Base-by-base conservation (phyloP, 2,113 vertebrate genomes). In the Poeciliopsis turrubarensis region DNA sequence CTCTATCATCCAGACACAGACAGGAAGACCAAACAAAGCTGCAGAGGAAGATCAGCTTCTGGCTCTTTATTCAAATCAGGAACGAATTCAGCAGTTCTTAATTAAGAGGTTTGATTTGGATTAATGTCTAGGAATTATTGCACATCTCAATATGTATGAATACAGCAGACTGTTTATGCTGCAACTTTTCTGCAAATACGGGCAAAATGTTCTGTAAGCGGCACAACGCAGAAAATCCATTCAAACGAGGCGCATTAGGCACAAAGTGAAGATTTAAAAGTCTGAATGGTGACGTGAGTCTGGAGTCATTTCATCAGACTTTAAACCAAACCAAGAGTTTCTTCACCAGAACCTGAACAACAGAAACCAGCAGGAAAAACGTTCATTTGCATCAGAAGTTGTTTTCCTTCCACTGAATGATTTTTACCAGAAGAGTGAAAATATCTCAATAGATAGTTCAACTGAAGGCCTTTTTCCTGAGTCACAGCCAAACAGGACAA, bases 1-100 rank as follows among this genome's bases (percentile, higher is more conserved):
- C 54, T 70, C 68, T 65, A 60, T 70, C 75, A 39, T 65, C 31
- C 54, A 70, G 22, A 60, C 44, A 19, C 61, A 70, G 61, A 70
- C 0, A 14, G 44, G 34, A 27, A 54, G 67, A 57, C 51, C 8
- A 57, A 57, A 57, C 51, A 39, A 65, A 65, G 26, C 31, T 47
- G 27, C 61, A 69, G 25, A 15, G 10, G 13, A 54, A 64, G 74
- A 26, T 75, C 34, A 31, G 29, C 29, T 64, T 31, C 30, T 13
- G 12, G 32, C 19, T 10, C 32, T 67, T 54, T 61, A 60, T 66
- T 67, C 13, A 31, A 68, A 67, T 67, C 47, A 60, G 29, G 51
- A 17, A 31, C 34, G 26, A 74, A 74, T 74, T 32, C 32, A 66
- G n/a, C 22, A 27, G 34, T 75, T 37, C 57, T 60, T 60, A 30